Percentiles rank a stretch among this genome's conserved stretches.
phyloP scores from a whole-genome alignment of 2,797 vertebrate genomes.

The Hippocampus kuda region DNA sequence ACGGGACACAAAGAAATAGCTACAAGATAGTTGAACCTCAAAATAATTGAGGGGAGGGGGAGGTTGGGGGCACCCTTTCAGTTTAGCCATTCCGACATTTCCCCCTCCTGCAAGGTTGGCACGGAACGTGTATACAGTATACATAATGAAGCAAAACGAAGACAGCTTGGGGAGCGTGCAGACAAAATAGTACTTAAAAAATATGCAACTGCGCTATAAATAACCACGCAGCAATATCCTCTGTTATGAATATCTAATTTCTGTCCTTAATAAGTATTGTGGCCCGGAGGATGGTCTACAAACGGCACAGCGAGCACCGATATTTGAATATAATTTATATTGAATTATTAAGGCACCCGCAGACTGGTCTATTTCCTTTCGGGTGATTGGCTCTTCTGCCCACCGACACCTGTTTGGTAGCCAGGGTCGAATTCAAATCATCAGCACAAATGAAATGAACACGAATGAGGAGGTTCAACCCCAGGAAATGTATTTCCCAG shows the following conservation, averaged over 20 bases:
- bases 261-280: slow-evolving; percentile 81
- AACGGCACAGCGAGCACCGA: slow-evolving; percentile 74
- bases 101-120: slow-evolving; percentile 12
- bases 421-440: slow-evolving; percentile 22
- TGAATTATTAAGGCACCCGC: slow-evolving; percentile 70
- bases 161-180: slow-evolving; percentile 76
- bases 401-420: slow-evolving; percentile 28
- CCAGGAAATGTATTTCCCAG: neutral
- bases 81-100: slow-evolving; percentile 67
- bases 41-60: slow-evolving; percentile 70
- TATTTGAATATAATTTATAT: slow-evolving; percentile 69
- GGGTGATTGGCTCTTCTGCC: slow-evolving; percentile 36
- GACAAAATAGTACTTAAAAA: slow-evolving; percentile 78
- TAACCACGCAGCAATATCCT: slow-evolving; percentile 92
- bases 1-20: no score
- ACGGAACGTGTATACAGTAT: slow-evolving; percentile 22
- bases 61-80: slow-evolving; percentile 62
- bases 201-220: slow-evolving; percentile 84
- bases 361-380: slow-evolving; percentile 40
- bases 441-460: slow-evolving; percentile 11
- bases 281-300: slow-evolving; percentile 75
- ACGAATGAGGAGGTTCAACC: neutral
- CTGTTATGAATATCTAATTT: slow-evolving; percentile 95
- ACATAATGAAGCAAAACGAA: slow-evolving; percentile 70
- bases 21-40: no score